Percentiles rank a stretch among this genome's conserved stretches.
phyloP scores from a whole-genome alignment of 2,113 vertebrate genomes.

The Ibidorhyncha struthersii region DNA sequence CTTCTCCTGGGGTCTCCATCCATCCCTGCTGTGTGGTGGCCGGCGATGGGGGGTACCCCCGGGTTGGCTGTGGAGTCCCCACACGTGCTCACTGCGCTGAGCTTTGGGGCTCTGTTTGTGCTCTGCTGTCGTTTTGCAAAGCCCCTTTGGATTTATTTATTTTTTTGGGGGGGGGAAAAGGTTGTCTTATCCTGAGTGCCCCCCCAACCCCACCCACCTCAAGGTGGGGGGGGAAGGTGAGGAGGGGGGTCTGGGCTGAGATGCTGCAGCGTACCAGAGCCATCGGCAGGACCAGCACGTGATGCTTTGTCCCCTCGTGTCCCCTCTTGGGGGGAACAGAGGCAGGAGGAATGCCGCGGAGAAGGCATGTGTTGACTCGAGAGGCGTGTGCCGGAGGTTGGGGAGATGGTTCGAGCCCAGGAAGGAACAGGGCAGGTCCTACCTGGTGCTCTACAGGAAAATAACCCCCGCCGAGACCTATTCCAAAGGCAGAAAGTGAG shows the following conservation, averaged over 20 bases:
- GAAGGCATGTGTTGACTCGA: background rate
- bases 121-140: background rate
- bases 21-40: background rate
- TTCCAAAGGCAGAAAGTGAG: background rate
- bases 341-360: background rate
- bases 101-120: fast-evolving
- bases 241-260: background rate
- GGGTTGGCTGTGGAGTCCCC: background rate
- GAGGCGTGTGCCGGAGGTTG: background rate
- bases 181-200: no score
- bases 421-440: background rate
- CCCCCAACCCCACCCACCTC: background rate
- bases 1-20: background rate
- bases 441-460: background rate
- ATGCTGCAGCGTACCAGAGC: background rate
- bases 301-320: background rate
- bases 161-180: background rate
- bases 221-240: fast-evolving
- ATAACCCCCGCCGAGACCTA: fast-evolving
- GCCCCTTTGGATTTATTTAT: background rate
- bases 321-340: background rate
- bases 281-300: background rate
- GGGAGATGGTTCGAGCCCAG: background rate
- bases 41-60: background rate
- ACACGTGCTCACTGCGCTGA: no score